phyloP scores from a whole-genome alignment of 2,888 invertebrate species.

The Xestia c-nigrum region DNA sequence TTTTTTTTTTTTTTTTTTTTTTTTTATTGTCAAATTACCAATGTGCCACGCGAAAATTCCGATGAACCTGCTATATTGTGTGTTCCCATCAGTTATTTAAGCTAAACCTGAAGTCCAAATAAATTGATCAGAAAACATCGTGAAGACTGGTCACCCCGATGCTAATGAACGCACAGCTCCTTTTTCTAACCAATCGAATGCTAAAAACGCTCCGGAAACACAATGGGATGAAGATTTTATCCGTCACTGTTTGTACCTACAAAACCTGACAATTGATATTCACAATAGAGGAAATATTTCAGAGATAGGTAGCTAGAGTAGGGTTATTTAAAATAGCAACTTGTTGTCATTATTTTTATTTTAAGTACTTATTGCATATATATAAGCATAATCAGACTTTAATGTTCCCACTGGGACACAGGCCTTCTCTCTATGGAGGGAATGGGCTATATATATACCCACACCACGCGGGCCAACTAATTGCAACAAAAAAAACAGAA shows the following conservation, averaged over 20 bases:
- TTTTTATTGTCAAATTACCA: not conserved
- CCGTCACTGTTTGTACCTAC: constrained; percentile 1
- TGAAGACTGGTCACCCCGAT: constrained; percentile 33
- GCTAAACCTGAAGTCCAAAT: not conserved
- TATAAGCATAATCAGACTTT: no score
- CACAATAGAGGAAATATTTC: not conserved
- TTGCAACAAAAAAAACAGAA: not conserved
- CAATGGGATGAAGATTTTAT: constrained; percentile 18
- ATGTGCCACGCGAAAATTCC: not conserved
- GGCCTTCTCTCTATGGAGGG: no score
- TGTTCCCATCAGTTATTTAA: not conserved
- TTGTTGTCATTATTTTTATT: not conserved
- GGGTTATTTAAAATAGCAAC: not conserved
- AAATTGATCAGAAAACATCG: not conserved
- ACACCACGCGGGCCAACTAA: no score
- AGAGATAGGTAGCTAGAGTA: not conserved
- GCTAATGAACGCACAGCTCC: constrained; percentile 38
- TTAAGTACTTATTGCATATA: not conserved
- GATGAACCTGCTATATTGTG: not conserved
- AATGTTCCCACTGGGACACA: no score
- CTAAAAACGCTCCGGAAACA: not conserved
- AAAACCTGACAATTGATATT: not conserved
- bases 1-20: no score
- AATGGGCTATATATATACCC: no score
- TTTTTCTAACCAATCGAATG: constrained; percentile 35